phyloP scores from a whole-genome alignment of 2,888 invertebrate genomes.

The Melanostoma mellinum region DNA sequence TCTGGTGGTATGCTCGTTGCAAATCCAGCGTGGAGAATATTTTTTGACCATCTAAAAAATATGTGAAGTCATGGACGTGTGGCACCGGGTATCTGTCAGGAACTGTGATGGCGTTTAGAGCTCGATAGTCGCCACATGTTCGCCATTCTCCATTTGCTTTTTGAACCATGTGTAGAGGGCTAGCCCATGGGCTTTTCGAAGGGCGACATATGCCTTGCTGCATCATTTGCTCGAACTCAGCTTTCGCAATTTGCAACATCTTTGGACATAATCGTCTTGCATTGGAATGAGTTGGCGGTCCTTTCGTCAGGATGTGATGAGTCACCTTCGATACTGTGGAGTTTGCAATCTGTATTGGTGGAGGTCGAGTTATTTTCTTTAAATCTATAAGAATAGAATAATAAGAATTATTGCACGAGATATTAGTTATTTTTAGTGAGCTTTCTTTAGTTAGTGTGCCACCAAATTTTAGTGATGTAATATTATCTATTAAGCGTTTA shows the following conservation, averaged over 20 bases:
- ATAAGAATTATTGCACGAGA: not conserved
- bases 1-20: constrained; percentile 14
- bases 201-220: constrained; percentile 42
- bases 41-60: constrained; percentile 40
- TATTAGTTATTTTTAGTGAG: not conserved
- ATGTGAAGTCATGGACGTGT: constrained; percentile 11
- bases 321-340: constrained; percentile 5
- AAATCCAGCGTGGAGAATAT: constrained; percentile 33
- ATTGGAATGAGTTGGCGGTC: not conserved
- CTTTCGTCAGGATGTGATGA: constrained; percentile 10
- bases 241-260: constrained; percentile 24
- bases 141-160: constrained; percentile 1
- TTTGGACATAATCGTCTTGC: constrained; percentile 3
- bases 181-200: constrained; percentile 26
- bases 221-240: constrained; percentile 9
- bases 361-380: not conserved
- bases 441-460: constrained; percentile 1
- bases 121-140: constrained; percentile 19
- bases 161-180: constrained; percentile 1
- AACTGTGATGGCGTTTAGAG: constrained; percentile 70
- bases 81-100: constrained; percentile 76
- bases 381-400: not conserved
- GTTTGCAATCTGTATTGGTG: not conserved
- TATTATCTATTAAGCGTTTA: not conserved
- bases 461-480: not conserved